Evolutionary conservation across 2,888 invertebrate species (phyloP).

Genomic region (Clunio marinus): DNA sequence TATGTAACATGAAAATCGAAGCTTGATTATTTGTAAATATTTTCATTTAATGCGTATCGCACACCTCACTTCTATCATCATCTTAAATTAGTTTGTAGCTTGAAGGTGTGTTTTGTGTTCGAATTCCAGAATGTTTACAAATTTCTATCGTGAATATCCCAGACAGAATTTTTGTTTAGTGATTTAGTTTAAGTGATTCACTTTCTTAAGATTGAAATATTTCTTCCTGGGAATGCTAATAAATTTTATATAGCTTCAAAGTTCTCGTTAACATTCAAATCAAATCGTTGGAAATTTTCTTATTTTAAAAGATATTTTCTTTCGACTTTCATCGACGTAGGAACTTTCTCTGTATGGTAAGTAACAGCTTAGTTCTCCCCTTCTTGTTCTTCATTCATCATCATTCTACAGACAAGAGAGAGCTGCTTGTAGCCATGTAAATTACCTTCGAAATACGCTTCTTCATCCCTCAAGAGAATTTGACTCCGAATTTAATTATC

Average conservation of each 20-base stretch:
- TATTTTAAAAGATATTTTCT: conserved; percentile 1
- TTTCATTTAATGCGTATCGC: background rate
- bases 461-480: background rate
- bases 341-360: background rate
- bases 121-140: background rate
- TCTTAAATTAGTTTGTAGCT: too few relatives aligned
- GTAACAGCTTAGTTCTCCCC: background rate
- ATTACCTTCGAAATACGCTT: conserved; percentile 6
- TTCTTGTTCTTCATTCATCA: background rate
- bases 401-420: too few relatives aligned
- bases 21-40: background rate
- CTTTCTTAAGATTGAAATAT: too few relatives aligned
- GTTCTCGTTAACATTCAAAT: conserved; percentile 12
- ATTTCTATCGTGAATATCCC: background rate
- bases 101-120: background rate
- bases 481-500: conserved; percentile 30
- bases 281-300: background rate
- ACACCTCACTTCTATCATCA: conserved; percentile 10
- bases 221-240: too few relatives aligned
- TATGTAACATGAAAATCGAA: background rate
- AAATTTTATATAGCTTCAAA: too few relatives aligned
- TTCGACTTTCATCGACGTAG: background rate
- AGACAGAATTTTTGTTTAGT: background rate
- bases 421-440: conserved; percentile 11
- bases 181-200: too few relatives aligned